Percentiles rank a stretch among this genome's conserved stretches.
Conservation (phyloP, 2,888 invertebrate species). For the Philaethria dido region DNA sequence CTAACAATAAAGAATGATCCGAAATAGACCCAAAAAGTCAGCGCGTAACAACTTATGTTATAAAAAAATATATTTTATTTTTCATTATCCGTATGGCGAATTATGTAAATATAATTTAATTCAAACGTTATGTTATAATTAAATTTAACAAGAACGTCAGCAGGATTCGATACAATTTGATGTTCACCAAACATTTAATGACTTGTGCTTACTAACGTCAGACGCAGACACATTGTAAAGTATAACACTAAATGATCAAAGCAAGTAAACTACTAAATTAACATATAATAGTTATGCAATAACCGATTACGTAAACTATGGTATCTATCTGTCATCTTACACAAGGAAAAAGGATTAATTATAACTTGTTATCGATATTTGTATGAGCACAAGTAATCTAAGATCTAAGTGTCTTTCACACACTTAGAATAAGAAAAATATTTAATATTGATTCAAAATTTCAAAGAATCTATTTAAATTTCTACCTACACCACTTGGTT, state of each 20-base stretch:
- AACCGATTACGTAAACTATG: background rate
- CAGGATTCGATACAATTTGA: background rate
- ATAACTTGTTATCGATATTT: background rate
- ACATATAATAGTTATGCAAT: too few species aligned
- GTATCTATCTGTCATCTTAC: background rate
- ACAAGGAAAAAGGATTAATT: background rate
- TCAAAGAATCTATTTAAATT: too few species aligned
- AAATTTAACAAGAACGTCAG: background rate
- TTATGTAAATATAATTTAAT: too few species aligned
- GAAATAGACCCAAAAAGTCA: too few species aligned
- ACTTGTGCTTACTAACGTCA: constrained; percentile 4
- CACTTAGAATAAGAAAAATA: too few species aligned
- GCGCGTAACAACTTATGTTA: too few species aligned
- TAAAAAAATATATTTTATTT: too few species aligned
- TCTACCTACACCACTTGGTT: too few species aligned
- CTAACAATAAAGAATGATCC: too few species aligned
- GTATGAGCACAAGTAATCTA: background rate
- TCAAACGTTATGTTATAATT: background rate
- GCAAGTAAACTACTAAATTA: background rate
- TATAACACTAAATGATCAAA: background rate
- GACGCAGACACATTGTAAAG: background rate
- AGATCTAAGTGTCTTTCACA: too few species aligned
- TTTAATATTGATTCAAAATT: too few species aligned
- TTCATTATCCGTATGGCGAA: too few species aligned
- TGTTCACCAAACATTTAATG: background rate